Evolutionary conservation across 2,888 invertebrate genomes (phyloP), one percentile per base, ranked within the genome.

Genomic region (Mythimna lalbum): DNA sequence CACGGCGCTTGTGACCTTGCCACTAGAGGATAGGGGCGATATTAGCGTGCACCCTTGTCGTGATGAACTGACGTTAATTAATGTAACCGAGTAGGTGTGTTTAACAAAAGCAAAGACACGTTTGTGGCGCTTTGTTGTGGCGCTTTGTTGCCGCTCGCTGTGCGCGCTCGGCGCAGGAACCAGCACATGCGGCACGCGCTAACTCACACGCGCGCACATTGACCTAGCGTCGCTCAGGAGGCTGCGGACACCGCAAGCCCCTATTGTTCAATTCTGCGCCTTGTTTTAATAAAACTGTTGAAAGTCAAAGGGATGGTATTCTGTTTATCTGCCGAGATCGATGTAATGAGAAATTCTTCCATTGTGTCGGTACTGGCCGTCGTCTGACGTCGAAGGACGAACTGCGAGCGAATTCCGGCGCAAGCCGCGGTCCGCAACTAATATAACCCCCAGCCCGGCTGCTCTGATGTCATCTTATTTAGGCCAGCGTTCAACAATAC

Each of bases 101-200:
- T 69, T 72, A 67, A 70, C 81, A 78, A 72, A 68, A 78, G 78
- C 57, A 70, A 73, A 76, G 81, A 67, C 78, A 69, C 66, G 73
- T 55, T 71, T 63, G 73, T 33, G 68, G 53, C n/a, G 36, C 69
- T 64, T 68, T 77, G 69, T 65, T 19, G 75, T 47, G 80, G 69
- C 60, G 49, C 56, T n/a, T n/a, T 31, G 27, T 5, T 21, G n/a
- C 23, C 7, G 19, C 12, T 12, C 39, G 19, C 47, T 5, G 19
- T 50, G 39, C 4, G 7, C n/a, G 23, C 17, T 0, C 33, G 9
- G 50, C 17, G 50, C 27, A 7, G 19, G 14, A 5, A 1, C 1
- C 12, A 10, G 12, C 1, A 17, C 23, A 14, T 10, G 49, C 14
- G 27, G 19, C 19, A 4, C 1, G 2, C 2, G 1, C 7, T 43